Base-by-base conservation (phyloP, 2,113 vertebrate genomes). In the Leptodactylus fuscus region DNA sequence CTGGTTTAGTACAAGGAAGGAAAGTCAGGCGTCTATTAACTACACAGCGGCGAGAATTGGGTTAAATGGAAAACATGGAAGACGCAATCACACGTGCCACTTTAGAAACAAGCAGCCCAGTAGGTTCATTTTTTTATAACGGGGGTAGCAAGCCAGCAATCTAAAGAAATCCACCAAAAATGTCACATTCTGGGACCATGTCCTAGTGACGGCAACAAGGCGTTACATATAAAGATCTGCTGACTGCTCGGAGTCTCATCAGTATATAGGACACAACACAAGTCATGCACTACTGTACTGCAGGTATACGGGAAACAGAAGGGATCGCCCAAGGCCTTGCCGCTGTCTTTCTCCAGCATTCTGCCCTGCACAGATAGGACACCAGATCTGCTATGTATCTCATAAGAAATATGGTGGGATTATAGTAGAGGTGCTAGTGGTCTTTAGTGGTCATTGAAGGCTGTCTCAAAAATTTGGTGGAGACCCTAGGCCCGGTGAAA, bases 1-100 rank as follows among this genome's bases (percentile, higher is more conserved):
- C 79, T 91, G 89, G 41, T 87, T 91, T 92, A 91, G 85, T 89
- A 87, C 87, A 88, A 87, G 89, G 87, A 87, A 74, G 86, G 89
- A 90, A 88, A 44, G 53, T 75, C 62, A 71, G 80, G 81, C 70
- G 85, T 88, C 87, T 91, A 91, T 87, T 90, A 88, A 88, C 89
- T 91, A 90, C 91, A 76, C 16, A 5, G n/a, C 24, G 87, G 81
- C 83, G 79, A 88, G 67, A 91, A 91, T 89, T 85, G 90, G 87
- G 90, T 70, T 86, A 89, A 81, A 67, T 82, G 58, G 88, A 89
- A 85, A 27, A 80, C 77, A 85, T 29, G 65, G 41, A 71, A 53
- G 20, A 77, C 34, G 38, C 13, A 85, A 79, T 82, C 81, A 73
- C n/a, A 73, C 32, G 24, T 41, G 60, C 83, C 60, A 46, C 65